Evolutionary conservation across 2,888 invertebrate genomes (phyloP).

Genomic region (Cheilosia soror): DNA sequence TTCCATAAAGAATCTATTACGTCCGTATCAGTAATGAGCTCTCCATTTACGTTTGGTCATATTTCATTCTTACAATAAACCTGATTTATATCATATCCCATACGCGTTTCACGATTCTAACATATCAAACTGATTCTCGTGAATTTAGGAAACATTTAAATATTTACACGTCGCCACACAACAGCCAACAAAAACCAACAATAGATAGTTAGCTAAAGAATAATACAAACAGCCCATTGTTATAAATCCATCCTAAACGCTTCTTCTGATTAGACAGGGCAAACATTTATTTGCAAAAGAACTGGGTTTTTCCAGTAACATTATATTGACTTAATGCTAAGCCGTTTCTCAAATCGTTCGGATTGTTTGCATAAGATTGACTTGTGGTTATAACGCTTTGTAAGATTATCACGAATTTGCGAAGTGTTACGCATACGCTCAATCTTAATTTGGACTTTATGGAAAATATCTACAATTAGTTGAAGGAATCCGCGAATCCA

Average conservation of each 20-base stretch:
- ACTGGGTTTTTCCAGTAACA: constrained; percentile 42
- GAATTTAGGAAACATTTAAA: background rate
- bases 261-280: background rate
- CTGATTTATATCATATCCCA: no score
- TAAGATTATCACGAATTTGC: constrained; percentile 39
- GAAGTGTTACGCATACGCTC: constrained; percentile 4
- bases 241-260: background rate
- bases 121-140: no score
- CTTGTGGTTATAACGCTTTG: constrained; percentile 11
- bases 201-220: background rate
- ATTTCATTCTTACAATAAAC: no score
- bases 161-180: background rate
- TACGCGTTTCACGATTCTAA: no score
- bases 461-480: background rate
- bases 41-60: no score
- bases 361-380: background rate
- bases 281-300: background rate
- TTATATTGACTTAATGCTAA: background rate
- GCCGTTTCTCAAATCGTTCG: background rate
- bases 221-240: background rate
- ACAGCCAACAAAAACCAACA: background rate
- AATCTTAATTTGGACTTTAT: background rate
- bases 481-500: no score
- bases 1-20: no score
- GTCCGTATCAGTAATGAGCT: no score